These are phyloP conservation scores for Polietes domitor DNA, from an alignment of 2,888 invertebrate species.

Conservation along the genomic window DNA sequence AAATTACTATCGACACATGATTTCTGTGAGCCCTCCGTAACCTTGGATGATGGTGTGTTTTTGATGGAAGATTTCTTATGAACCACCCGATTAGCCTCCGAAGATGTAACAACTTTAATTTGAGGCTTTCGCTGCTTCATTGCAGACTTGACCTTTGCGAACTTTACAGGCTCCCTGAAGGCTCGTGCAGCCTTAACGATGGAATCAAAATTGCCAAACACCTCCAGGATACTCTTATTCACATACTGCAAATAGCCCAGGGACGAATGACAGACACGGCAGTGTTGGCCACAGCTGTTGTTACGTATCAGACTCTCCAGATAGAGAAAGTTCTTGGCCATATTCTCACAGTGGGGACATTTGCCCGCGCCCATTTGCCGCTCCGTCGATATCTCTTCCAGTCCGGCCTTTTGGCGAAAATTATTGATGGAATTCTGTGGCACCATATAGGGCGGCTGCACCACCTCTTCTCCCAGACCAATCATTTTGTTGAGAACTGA, in stretches of 20 bases:
- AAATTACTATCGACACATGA: not conserved
- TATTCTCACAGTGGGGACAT: conserved; percentile 75
- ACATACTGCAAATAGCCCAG: conserved; percentile 75
- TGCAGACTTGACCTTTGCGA: conserved; percentile 8
- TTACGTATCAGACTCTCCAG: conserved; percentile 75
- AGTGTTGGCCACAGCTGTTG: conserved; percentile 69
- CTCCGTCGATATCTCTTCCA: not conserved
- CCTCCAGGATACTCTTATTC: conserved; percentile 74
- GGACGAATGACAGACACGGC: conserved; percentile 73
- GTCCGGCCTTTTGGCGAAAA: conserved; percentile 61
- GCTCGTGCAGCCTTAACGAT: conserved; percentile 72
- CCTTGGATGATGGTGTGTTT: not conserved
- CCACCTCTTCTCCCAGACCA: conserved; percentile 69
- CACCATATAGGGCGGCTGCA: conserved; percentile 70
- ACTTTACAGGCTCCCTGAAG: conserved; percentile 53
- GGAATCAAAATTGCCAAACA: conserved; percentile 73
- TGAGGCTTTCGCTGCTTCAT: not conserved
- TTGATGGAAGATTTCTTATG: not conserved
- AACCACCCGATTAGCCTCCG: not conserved
- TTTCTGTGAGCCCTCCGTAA: not conserved
- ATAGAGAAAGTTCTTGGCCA: conserved; percentile 78
- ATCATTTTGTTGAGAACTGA: conserved; percentile 73
- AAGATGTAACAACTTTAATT: not conserved
- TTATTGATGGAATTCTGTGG: conserved; percentile 74
- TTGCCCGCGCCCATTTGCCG: conserved; percentile 58